These are phyloP conservation scores for Sinotaia quadrata DNA, from an alignment of 2,888 invertebrate genomes.

Conservation along the genomic window DNA sequence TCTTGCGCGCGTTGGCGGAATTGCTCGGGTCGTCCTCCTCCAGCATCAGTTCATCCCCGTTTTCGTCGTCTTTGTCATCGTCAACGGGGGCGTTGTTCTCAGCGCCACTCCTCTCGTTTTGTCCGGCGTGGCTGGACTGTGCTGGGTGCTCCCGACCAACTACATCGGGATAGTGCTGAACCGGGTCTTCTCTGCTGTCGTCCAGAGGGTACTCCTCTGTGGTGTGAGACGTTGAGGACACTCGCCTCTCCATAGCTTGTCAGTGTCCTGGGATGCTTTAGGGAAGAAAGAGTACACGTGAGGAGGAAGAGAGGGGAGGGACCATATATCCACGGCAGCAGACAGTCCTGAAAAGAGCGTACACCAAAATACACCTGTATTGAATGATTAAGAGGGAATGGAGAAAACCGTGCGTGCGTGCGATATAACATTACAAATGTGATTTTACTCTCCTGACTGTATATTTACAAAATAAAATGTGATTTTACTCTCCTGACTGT, in stretches of 20 bases:
- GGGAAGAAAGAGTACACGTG: neutral
- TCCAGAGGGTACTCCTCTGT: conserved; percentile 17
- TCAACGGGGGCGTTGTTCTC: neutral
- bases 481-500: too few species aligned
- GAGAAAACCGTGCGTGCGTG: too few species aligned
- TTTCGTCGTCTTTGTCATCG: neutral
- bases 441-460: too few species aligned
- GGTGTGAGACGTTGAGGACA: too few species aligned
- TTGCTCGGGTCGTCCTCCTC: conserved; percentile 6
- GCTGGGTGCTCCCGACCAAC: neutral
- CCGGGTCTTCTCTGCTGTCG: neutral
- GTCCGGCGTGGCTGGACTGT: neutral
- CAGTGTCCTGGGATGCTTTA: neutral
- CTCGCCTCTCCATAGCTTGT: too few species aligned
- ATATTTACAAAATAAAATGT: too few species aligned
- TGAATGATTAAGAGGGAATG: too few species aligned
- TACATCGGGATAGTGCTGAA: neutral
- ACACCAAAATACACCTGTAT: too few species aligned
- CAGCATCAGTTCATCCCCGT: neutral
- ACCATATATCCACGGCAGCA: too few species aligned
- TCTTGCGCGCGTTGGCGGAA: conserved; percentile 13
- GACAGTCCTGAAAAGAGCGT: too few species aligned
- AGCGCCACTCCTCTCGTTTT: neutral
- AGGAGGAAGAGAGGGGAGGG: neutral
- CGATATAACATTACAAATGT: too few species aligned